A percentile compares a stretch with the other conserved stretches of the same genome.
Conservation (phyloP, 1,140 invertebrate genomes). For the Ceratoteleas bidentatus region DNA sequence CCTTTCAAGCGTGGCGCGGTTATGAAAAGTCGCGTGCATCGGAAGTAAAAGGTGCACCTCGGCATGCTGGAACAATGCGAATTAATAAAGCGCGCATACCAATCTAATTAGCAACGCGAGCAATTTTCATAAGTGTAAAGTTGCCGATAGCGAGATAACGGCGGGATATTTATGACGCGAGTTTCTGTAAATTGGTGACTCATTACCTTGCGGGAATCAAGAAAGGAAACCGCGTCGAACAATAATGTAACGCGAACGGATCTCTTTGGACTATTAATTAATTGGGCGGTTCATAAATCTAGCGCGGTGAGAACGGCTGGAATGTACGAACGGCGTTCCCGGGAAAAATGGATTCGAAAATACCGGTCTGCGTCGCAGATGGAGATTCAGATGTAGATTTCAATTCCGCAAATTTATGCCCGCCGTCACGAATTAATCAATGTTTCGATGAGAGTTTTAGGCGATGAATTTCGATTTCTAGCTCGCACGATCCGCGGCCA, state of each 20-base stretch:
- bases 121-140: constrained; percentile 50
- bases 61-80: constrained; percentile 6
- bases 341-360: constrained; percentile 12
- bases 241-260: constrained; percentile 31
- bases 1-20: too few species aligned
- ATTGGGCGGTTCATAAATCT: constrained; percentile 41
- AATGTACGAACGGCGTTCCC: constrained; percentile 10
- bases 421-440: constrained; percentile 11
- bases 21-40: too few species aligned
- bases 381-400: constrained; percentile 13
- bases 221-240: constrained; percentile 33
- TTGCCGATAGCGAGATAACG: constrained; percentile 37
- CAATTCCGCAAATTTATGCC: constrained; percentile 2
- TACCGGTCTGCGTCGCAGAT: constrained; percentile 7
- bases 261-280: constrained; percentile 37
- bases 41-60: constrained; percentile 26
- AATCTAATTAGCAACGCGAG: constrained; percentile 49
- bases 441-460: constrained; percentile 5
- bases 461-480: neutral
- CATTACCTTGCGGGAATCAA: constrained; percentile 42
- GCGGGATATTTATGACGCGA: constrained; percentile 30
- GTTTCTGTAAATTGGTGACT: constrained; percentile 55
- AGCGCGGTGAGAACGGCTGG: constrained; percentile 8
- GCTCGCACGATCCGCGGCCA: too few species aligned
- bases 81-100: constrained; percentile 41